Evolutionary conservation across 1,140 invertebrate species (phyloP).

Genomic region (Nephila pilipes): DNA sequence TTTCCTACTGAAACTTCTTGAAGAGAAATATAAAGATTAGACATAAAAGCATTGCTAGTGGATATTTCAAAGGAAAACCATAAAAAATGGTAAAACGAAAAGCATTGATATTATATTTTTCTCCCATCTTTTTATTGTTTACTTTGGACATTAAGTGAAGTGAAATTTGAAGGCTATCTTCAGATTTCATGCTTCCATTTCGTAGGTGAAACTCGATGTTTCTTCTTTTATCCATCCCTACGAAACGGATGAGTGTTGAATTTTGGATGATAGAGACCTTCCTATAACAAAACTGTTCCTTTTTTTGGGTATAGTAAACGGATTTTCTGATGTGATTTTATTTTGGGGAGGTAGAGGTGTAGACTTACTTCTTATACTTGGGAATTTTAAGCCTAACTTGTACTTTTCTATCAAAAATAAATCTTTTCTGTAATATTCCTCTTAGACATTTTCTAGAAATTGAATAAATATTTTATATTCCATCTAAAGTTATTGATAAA

Average conservation of each 20-base stretch:
- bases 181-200: not conserved
- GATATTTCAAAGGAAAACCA: not conserved
- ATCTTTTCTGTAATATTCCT: too few relatives aligned
- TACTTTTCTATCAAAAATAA: too few relatives aligned
- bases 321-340: too few relatives aligned
- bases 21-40: not conserved
- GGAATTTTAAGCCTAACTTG: too few relatives aligned
- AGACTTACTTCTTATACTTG: too few relatives aligned
- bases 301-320: too few relatives aligned
- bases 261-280: not conserved
- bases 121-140: slow-evolving; percentile 5
- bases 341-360: too few relatives aligned
- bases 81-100: not conserved
- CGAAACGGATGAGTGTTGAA: not conserved
- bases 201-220: not conserved
- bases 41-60: not conserved
- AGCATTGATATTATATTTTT: not conserved
- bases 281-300: too few relatives aligned
- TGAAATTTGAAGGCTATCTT: slow-evolving; percentile 14
- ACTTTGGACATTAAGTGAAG: slow-evolving; percentile 10
- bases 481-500: too few relatives aligned
- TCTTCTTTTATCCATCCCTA: not conserved
- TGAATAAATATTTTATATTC: too few relatives aligned
- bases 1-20: too few relatives aligned
- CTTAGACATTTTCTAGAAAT: too few relatives aligned